Evolutionary conservation across 2,888 invertebrate species (phyloP), one percentile per base, ranked within the genome.

Genomic region (Cerceris rybyensis): DNA sequence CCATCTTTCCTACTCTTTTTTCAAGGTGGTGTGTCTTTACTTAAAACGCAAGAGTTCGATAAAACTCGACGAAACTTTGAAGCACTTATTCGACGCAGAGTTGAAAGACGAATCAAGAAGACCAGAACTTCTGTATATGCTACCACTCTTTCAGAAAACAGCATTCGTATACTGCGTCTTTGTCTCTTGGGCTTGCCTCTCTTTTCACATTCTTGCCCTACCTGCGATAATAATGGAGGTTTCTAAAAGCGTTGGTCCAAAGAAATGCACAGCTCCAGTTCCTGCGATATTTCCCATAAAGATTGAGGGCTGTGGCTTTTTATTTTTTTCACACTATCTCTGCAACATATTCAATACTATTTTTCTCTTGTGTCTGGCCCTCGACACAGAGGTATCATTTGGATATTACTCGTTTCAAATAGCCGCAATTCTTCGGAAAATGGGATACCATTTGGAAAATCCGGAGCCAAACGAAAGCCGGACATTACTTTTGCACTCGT

Each of bases 351-450:
- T 65, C 6, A 49, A n/a, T 28, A 28, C 2, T 28, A 4, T 60
- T 4, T 70, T 63, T 7, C 46, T 85, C 0, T n/a, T n/a, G n/a
- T 60, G 77, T 16, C 70, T 59, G 6, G 59, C 86, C 6, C 78
- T 83, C 7, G 70, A 72, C 9, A 77, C 82, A 7, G 88, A 89
- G 55, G 78, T 78, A 0, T 70, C 87, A 2, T 88, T 88, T 58
- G 87, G 87, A 7, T 76, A 83, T 14, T 86, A 86, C 55, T 41
- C 85, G 6, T 86, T 88, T 49, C 87, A 88, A 59, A 84, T 90
- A 64, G 63, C 78, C 2, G 84, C 86, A 2, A 78, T 86, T 43
- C 55, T 90, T 13, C 78, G 82, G 6, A 78, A 80, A 9, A 76
- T 88, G 50, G 64, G 81, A 0, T 58, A 55, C 55, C 66, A 75